These are phyloP conservation scores for Leucosticte australis DNA, from an alignment of 2,113 vertebrate genomes.

Conservation along the genomic window DNA sequence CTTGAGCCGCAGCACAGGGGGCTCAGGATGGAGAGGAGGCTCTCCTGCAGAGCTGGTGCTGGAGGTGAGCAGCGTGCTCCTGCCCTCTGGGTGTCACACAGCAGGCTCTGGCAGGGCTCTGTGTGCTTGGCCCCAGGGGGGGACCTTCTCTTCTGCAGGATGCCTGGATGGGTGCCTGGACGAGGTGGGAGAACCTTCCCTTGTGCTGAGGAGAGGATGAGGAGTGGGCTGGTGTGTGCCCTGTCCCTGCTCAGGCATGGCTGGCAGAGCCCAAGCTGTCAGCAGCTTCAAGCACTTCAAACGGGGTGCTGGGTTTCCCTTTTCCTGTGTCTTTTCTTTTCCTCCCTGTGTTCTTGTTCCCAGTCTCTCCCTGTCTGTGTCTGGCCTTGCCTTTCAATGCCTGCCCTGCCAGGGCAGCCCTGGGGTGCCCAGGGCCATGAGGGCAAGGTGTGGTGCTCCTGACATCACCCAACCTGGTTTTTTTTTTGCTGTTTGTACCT, in stretches of 20 bases:
- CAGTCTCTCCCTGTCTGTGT: not conserved
- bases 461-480: not conserved
- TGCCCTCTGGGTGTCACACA: rapidly evolving
- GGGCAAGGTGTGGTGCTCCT: not conserved
- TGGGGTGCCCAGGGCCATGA: not conserved
- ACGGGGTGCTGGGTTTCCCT: not conserved
- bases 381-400: not conserved
- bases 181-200: not conserved
- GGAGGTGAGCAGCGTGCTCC: not conserved
- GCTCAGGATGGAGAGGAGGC: not conserved
- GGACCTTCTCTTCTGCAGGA: not conserved
- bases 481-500: not conserved
- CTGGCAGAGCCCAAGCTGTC: not conserved
- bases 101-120: not conserved
- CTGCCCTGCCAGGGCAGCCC: not conserved
- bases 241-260: not conserved
- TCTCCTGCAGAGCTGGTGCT: not conserved
- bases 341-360: not conserved
- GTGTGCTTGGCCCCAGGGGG: not conserved
- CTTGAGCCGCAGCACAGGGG: rapidly evolving
- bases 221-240: not conserved
- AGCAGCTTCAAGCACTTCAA: not conserved
- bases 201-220: not conserved
- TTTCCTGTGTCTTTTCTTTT: rapidly evolving
- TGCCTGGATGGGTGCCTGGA: not conserved